phyloP scores from a whole-genome alignment of 2,888 invertebrate species.

The Himalopsyche kuldschensis region DNA sequence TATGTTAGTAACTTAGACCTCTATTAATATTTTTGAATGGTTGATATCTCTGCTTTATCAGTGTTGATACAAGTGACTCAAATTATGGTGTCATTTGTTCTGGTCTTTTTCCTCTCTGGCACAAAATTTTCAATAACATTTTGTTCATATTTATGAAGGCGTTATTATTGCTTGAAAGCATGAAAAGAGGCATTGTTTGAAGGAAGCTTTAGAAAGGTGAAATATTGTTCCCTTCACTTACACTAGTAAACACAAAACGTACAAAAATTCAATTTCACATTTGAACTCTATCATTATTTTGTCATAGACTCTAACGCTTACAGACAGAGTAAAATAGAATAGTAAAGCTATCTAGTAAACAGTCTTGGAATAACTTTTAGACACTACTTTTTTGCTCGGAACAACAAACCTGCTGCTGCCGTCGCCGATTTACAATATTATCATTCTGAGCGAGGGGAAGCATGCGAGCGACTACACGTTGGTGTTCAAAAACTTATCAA shows the following conservation, averaged over 20 bases:
- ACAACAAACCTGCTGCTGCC: neutral
- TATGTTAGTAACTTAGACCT: too few relatives aligned
- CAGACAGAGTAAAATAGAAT: constrained; percentile 38
- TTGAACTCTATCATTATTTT: neutral
- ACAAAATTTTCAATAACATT: too few relatives aligned
- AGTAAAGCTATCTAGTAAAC: constrained; percentile 40
- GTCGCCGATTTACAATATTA: neutral
- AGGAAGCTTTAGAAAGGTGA: neutral
- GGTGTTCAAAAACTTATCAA: constrained; percentile 32
- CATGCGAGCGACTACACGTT: constrained; percentile 37
- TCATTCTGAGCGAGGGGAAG: constrained; percentile 26
- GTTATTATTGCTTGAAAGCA: neutral
- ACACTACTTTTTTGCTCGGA: constrained; percentile 30
- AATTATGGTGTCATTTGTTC: too few relatives aligned
- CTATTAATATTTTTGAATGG: too few relatives aligned
- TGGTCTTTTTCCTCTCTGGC: too few relatives aligned
- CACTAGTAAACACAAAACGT: neutral
- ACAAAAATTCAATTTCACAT: constrained; percentile 6
- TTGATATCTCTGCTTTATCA: too few relatives aligned
- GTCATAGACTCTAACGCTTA: constrained; percentile 38
- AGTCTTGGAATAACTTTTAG: constrained; percentile 39
- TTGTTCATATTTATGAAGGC: too few relatives aligned
- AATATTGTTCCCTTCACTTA: constrained; percentile 2
- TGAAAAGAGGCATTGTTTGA: neutral
- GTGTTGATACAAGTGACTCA: too few relatives aligned